phyloP scores from a whole-genome alignment of 2,113 vertebrate genomes.

The Cyanoderma ruficeps region DNA sequence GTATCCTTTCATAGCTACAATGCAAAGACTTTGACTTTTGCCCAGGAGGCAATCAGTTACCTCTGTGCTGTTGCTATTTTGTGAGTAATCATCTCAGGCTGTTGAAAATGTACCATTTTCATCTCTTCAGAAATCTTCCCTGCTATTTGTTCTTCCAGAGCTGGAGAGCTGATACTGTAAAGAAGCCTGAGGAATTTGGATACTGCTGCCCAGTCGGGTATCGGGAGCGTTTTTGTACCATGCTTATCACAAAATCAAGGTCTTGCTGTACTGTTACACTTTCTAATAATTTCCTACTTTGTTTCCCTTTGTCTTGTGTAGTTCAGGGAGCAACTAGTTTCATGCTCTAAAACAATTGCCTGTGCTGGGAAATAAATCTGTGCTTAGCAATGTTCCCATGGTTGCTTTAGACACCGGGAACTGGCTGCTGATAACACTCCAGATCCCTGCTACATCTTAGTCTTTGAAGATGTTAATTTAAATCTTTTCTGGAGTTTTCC shows the following conservation, averaged over 20 bases:
- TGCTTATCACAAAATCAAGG: not conserved
- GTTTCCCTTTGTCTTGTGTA: not conserved
- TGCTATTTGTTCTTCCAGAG: constrained; percentile 35
- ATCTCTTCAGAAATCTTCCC: constrained; percentile 10
- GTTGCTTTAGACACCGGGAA: not conserved
- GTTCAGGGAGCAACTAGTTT: not conserved
- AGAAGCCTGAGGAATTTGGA: not conserved
- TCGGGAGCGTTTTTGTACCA: not conserved
- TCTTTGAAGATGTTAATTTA: not conserved
- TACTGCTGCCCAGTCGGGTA: not conserved
- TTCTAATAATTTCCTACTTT: not conserved
- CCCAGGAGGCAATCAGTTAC: constrained; percentile 39
- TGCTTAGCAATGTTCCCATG: not conserved
- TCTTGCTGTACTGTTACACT: not conserved
- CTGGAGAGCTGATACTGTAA: not conserved
- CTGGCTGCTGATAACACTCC: not conserved
- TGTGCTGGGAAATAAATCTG: not conserved
- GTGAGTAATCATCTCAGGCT: constrained; percentile 28
- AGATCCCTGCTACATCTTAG: not conserved
- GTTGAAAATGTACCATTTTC: constrained; percentile 19
- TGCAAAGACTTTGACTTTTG: constrained; percentile 31
- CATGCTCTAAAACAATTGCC: not conserved
- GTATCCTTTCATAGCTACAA: not conserved
- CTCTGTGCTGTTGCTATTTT: constrained; percentile 32
- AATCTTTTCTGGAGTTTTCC: not conserved